Evolutionary conservation across 1,140 invertebrate genomes (phyloP), one percentile per base, ranked within the genome.

Genomic region (Ptiloglossa arizonensis): DNA sequence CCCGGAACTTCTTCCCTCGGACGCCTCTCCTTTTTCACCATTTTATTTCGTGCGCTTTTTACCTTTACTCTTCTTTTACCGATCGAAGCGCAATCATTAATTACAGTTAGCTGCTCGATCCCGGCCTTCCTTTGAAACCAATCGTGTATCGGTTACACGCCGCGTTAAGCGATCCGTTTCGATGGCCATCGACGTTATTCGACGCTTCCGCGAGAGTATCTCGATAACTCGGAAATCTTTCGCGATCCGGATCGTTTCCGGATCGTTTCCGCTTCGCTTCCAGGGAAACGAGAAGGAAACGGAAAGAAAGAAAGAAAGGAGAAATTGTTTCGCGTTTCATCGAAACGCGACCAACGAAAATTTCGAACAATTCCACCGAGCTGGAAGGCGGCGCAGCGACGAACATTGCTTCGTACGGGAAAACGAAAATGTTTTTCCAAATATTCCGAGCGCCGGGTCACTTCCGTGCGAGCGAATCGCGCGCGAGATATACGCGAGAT

Each of bases 91-190:
- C 11, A 38, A 15, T 59, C 22, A 29, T 74, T 67, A 57, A 46
- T 75, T 68, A 38, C 32, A 71, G 29, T 8, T 5, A 38, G 32
- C 24, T 11, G 59, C 3, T n/a, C 3, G 71, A 32, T 66, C 19
- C 48, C 56, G n/a, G 64, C 71, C 60, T 74, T 66, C 48, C 48
- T 32, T 19, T 38, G 60, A 66, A 66, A 74, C 22, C 56, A 15
- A 44, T 60, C 56, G n/a, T 17, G 29, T 72, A 38, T 52, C 69
- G 29, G 2, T 62, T 52, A 62, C 57, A 24, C n/a, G 17, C 5
- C 15, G 29, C 22, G 48, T 41, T 56, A 24, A 32, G 41, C 22
- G 59, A 73, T 41, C n/a, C 46, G 46, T 63, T 56, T 63, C 29
- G 35, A 56, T 41, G 27, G 22, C 5, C 32, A 11, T 3, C 48